Base-by-base conservation (phyloP, 2,797 vertebrate genomes). In the Anguilla marmorata region DNA sequence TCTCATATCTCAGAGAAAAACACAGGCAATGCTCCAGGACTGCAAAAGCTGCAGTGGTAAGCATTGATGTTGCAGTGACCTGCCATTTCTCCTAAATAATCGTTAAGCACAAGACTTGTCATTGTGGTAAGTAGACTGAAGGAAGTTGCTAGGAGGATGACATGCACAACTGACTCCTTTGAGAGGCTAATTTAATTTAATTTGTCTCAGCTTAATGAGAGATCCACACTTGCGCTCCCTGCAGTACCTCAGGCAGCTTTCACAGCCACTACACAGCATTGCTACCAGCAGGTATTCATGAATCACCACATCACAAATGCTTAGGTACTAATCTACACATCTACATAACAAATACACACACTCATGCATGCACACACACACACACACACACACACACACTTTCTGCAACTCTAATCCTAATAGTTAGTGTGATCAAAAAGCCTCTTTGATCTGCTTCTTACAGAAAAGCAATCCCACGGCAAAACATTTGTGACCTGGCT, bases 161-260 rank as follows among this genome's bases (percentile, higher is more conserved):
- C n/a, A 90, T 80, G 85, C 89, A 86, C 8, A 88, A 66, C 76
- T 90, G 74, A 86, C 2, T 88, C 90, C 86, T 90, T 84, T 66
- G n/a, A 83, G 79, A 91, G 88, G 37, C 69, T 91, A 69, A 89
- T 91, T 89, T 88, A 12, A 87, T 56, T 87, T 14, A 84, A 80
- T 80, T 41, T 48, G 79, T 88, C 56, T 83, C 82, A 27, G 87
- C 45, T 58, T 33, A 54, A 66, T 52, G 66, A 85, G 83, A 54
- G 48, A 50, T 80, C 66, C 27, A 48, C 27, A 63, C 79, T 84
- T 41, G 16, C 60, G 56, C 87, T 83, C 86, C 30, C 83, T 24
- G 41, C 41, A 50, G 50, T 58, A 27, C 83, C 82, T 60, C 27
- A 72, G 12, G 87, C 41, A 52, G 21, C 87, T 41, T 85, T 52